Percentiles rank a stretch among this genome's conserved stretches.
Evolutionary conservation across 2,797 vertebrate genomes (phyloP).

Genomic region (Pseudocheirus occidentalis): DNA sequence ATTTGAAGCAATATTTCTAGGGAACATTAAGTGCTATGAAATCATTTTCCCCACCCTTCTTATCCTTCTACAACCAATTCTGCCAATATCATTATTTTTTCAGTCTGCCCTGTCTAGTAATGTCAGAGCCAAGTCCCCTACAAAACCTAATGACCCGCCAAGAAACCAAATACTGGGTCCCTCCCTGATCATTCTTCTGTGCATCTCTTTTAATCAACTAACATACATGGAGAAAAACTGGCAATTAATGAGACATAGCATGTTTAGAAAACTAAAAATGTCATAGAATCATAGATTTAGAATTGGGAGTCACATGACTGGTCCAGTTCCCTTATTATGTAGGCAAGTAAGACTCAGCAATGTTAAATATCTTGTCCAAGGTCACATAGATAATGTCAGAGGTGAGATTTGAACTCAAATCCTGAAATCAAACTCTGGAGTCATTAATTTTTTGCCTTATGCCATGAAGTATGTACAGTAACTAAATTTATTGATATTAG

Average conservation of each 20-base stretch:
- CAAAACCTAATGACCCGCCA: neutral
- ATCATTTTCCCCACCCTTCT: neutral
- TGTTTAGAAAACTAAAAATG: neutral
- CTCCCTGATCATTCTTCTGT: neutral
- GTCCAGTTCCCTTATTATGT: neutral
- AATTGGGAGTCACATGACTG: neutral
- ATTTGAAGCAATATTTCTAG: neutral
- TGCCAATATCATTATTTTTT: neutral
- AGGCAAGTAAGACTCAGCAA: neutral
- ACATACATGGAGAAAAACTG: neutral
- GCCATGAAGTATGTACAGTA: neutral
- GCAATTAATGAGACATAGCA: neutral
- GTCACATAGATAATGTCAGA: neutral
- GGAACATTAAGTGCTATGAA: neutral
- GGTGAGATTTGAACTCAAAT: neutral
- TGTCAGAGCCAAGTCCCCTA: neutral
- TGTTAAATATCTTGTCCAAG: neutral
- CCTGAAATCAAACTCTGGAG: neutral
- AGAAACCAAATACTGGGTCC: neutral
- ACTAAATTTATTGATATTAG: neutral
- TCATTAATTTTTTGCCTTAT: neutral
- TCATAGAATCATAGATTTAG: neutral
- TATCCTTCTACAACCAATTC: neutral
- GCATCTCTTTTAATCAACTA: neutral
- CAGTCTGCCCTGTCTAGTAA: neutral